Evolutionary conservation across 2,888 invertebrate genomes (phyloP), one percentile per base, ranked within the genome.

Genomic region (Drosophila acutilabella): DNA sequence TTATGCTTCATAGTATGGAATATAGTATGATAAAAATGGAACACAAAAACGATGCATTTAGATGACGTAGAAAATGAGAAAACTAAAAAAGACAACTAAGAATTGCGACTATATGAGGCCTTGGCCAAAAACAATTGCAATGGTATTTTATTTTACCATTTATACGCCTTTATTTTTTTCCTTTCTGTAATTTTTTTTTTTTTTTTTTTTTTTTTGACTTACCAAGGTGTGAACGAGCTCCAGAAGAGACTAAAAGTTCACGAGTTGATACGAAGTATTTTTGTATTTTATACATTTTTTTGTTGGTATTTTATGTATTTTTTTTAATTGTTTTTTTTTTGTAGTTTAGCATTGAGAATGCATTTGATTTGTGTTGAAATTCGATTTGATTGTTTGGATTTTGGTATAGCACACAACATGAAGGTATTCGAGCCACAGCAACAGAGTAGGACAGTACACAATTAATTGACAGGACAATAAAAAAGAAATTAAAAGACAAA

Each of bases 191-290:
- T 70, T 71, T 71, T 62, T 65, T 66, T 66, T 69, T 66, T 76
- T 78, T 73, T 67, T 61, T 66, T 64, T 82, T 87, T 93, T 94
- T 93, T 93, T 94, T 95, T 95, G 95, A 97, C 97, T 97, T 97
- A 98, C 97, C 97, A 96, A 96, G 97, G 97, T 95, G 96, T 96
- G 96, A 97, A 97, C 96, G 97, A 97, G 96, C 96, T 97, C 97
- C 97, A 97, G 97, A 97, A 98, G 96, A 97, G 97, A 96, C 97
- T 97, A 97, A 96, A 89, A 87, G 85, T 86, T 86, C 89, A 86
- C 85, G 73, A 61, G 83, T 79, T 75, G 84, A 79, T 83, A 88
- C 89, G 84, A 80, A 73, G 83, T 68, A 60, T 74, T 74, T 78
- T 80, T 79, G 13, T 33, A 4, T 75, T 71, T 73, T 54, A 36